phyloP scores from a whole-genome alignment of 2,797 vertebrate species.

The Cryptoblepharus egeriae region DNA sequence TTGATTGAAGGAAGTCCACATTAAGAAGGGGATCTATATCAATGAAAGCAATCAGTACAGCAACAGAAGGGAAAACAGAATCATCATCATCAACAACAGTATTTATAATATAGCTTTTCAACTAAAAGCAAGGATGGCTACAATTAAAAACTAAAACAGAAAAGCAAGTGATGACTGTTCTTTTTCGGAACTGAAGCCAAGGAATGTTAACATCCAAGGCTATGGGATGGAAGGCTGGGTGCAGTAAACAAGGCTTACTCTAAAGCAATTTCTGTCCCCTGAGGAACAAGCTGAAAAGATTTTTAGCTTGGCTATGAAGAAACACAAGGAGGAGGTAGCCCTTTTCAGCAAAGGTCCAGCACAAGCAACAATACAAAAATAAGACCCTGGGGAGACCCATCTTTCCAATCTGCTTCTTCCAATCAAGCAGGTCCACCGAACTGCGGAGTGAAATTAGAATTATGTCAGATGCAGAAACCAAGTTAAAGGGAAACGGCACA shows the following conservation, averaged over 20 bases:
- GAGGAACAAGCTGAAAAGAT: background rate
- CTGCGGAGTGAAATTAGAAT: constrained; percentile 5
- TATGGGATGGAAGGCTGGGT: background rate
- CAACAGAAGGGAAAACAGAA: background rate
- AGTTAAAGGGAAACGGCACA: background rate
- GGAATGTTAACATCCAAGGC: background rate
- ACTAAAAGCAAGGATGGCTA: too few relatives aligned
- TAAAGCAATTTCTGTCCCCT: background rate
- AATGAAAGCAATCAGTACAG: background rate
- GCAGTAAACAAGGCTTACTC: background rate
- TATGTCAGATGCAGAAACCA: background rate
- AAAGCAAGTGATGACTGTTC: too few relatives aligned
- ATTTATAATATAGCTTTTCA: too few relatives aligned
- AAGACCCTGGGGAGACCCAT: background rate
- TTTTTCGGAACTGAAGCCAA: background rate
- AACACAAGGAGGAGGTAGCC: background rate
- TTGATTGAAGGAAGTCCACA: too few relatives aligned
- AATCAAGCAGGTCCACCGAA: background rate
- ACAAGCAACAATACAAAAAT: background rate
- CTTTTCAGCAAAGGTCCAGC: background rate
- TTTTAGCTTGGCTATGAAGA: background rate
- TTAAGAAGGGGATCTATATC: too few relatives aligned
- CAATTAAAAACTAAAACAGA: too few relatives aligned
- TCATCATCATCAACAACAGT: too few relatives aligned
- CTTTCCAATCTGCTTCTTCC: background rate